Evolutionary conservation across 2,113 vertebrate genomes (phyloP), one percentile per base, ranked within the genome.

Genomic region (Pantherophis guttatus): DNA sequence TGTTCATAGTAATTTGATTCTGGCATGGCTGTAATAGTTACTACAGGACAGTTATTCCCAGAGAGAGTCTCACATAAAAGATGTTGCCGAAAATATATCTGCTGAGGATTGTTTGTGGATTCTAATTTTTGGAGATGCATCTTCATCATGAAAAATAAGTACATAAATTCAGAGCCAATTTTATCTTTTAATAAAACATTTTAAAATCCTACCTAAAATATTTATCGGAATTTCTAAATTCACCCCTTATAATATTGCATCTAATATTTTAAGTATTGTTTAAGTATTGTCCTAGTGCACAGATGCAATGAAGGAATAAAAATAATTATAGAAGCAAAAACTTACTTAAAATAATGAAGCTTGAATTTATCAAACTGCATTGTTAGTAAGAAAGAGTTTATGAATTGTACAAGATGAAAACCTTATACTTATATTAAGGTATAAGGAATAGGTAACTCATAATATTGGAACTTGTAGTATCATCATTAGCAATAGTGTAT

Each of bases 11-110:
- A 98, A 96, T 97, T 98, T 81, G 99, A 99, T 96, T 99, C 98
- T 0, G 99, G 99, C 98, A 99, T 98, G 90, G 99, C 99, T 91
- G 99, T 99, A 97, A 99, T 99, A 93, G 99, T 99, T 95, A 99
- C 97, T 95, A 99, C 96, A 0, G 99, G 99, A 96, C 99, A 99
- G 96, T 95, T 96, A 95, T 99, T 99, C 94, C 99, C 99, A 90
- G 98, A 98, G 75, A 99, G 96, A 0, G 99, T 99, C 94, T 99
- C 97, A 96, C 99, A 99, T 85, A 99, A 98, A 95, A 98, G 96
- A 0, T 99, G 98, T 95, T 99, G 98, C 91, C 98, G 98, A 97
- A 99, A 98, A 97, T 99, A 99, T 95, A 99, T 99, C 96, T 98
- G 98, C 93, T 99, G 98, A 94, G 98, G 98, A 50, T 98, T 99